A percentile compares a stretch with the other conserved stretches of the same genome.
phyloP scores from a whole-genome alignment of 2,797 vertebrate genomes.

The Chelon auratus region DNA sequence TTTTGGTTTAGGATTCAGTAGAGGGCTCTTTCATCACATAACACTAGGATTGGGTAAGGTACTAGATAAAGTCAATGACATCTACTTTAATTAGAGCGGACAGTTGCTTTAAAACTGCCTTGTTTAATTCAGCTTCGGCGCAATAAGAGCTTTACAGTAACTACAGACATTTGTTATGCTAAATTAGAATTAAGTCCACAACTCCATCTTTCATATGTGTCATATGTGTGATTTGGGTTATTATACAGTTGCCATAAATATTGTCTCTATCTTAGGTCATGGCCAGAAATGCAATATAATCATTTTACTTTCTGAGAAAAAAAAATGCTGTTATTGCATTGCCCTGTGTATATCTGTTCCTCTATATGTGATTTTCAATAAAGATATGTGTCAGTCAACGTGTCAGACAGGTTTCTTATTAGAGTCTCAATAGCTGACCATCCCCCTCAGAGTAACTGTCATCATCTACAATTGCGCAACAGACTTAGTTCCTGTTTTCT shows the following conservation, averaged over 20 bases:
- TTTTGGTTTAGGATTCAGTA: background rate
- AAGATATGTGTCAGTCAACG: conserved; percentile 26
- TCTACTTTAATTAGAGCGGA: conserved; percentile 9
- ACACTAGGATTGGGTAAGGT: background rate
- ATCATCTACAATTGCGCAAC: background rate
- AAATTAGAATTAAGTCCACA: background rate
- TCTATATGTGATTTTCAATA: conserved; percentile 8
- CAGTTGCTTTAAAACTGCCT: conserved; percentile 3
- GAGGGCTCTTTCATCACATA: background rate
- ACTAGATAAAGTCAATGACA: background rate
- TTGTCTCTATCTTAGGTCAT: background rate
- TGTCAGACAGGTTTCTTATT: conserved; percentile 19
- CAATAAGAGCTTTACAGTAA: conserved; percentile 6
- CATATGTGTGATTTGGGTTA: no score
- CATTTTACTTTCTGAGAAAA: background rate
- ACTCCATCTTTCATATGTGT: background rate
- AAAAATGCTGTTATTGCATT: no score
- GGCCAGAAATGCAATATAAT: background rate
- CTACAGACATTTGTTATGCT: background rate
- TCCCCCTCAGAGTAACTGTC: conserved; percentile 7
- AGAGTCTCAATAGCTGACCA: conserved; percentile 24
- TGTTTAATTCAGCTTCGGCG: background rate
- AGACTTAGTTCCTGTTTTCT: background rate
- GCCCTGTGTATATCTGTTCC: no score
- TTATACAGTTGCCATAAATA: background rate